These are phyloP conservation scores for Heteractis magnifica DNA, from an alignment of 92 coral and sea anemone species.

Conservation along the genomic window DNA sequence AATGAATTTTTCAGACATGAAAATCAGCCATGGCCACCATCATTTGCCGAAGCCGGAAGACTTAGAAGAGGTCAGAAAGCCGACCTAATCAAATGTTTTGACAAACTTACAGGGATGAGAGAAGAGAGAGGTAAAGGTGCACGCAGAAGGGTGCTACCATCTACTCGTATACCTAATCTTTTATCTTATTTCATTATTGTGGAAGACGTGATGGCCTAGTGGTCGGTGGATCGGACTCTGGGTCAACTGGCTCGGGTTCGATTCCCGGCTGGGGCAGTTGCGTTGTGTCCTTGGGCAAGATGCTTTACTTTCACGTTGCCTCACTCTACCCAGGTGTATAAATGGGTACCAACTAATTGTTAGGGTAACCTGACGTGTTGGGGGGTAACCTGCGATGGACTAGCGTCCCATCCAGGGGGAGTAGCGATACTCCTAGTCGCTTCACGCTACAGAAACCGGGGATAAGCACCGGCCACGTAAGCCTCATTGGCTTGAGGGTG, in stretches of 20 bases:
- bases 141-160: conserved; percentile 16
- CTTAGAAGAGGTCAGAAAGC: conserved; percentile 42
- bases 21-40: too few relatives aligned
- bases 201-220: conserved; percentile 11
- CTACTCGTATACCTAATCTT: conserved; percentile 26
- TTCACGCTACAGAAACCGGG: too few relatives aligned
- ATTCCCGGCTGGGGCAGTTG: conserved; percentile 14
- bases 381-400: too few relatives aligned
- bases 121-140: conserved; percentile 12
- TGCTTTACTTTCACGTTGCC: conserved; percentile 6
- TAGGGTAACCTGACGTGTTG: too few relatives aligned
- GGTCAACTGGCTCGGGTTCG: conserved; percentile 4
- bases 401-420: too few relatives aligned
- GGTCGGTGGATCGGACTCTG: conserved; percentile 9
- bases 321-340: background rate
- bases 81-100: conserved; percentile 28
- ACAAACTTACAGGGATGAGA: background rate
- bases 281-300: conserved; percentile 20
- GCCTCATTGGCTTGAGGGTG: too few relatives aligned
- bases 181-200: too few relatives aligned
- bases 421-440: too few relatives aligned
- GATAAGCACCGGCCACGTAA: too few relatives aligned
- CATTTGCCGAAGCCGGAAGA: conserved; percentile 27
- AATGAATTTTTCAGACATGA: conserved; percentile 43
- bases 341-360: too few relatives aligned